Percentiles rank a stretch among this genome's conserved stretches.
Evolutionary conservation across 2,888 invertebrate species (phyloP).

Genomic region (Conops quadrifasciatus): DNA sequence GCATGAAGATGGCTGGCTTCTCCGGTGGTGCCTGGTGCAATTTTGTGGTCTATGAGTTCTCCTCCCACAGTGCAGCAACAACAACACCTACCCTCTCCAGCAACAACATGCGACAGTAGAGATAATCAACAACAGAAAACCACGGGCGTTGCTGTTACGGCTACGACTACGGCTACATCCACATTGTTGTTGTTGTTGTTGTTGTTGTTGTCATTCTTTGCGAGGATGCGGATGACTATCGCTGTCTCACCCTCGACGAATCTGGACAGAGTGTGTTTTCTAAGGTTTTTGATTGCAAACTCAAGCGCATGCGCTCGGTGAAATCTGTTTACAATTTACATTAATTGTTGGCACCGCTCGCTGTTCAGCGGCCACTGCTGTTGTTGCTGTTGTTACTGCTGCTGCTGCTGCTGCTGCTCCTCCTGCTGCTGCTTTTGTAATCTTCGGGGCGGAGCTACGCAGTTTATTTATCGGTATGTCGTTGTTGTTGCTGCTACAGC

Average conservation of each 20-base stretch:
- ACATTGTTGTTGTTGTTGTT: constrained; percentile 26
- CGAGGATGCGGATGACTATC: constrained; percentile 49
- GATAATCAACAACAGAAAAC: constrained; percentile 28
- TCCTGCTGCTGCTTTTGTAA: constrained; percentile 40
- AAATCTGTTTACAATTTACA: constrained; percentile 1
- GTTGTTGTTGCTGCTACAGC: constrained; percentile 30
- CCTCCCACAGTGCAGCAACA: constrained; percentile 24
- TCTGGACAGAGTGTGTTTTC: neutral
- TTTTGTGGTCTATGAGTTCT: constrained; percentile 14
- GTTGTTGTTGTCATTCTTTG: constrained; percentile 41
- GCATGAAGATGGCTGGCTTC: constrained; percentile 35
- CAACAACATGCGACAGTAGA: constrained; percentile 2
- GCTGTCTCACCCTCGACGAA: constrained; percentile 22
- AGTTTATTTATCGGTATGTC: constrained; percentile 44
- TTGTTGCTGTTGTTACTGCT: constrained; percentile 34
- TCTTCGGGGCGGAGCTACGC: constrained; percentile 52
- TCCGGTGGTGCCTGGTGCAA: neutral
- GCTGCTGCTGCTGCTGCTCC: neutral
- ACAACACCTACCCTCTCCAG: neutral
- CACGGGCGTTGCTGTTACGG: constrained; percentile 30
- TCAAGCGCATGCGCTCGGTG: constrained; percentile 28
- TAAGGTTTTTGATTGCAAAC: constrained; percentile 11
- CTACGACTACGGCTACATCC: constrained; percentile 23
- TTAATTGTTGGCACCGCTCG: no score
- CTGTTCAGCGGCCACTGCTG: neutral